Evolutionary conservation across 2,888 invertebrate genomes (phyloP).

Genomic region (Parnassius orleans): DNA sequence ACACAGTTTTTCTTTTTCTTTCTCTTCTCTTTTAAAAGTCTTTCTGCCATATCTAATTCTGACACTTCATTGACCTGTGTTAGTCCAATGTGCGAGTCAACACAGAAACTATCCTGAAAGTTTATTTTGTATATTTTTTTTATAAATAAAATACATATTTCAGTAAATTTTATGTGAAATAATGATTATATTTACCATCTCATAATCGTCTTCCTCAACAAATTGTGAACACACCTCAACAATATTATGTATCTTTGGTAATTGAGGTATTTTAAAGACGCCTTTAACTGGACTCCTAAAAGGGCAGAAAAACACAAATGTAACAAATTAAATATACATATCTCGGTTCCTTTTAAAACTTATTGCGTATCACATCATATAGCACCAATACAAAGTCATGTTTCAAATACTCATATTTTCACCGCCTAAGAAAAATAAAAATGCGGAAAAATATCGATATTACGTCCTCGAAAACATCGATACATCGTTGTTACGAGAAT

Average conservation of each 20-base stretch:
- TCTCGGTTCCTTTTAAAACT: no score
- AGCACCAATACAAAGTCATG: no score
- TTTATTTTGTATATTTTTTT: constrained; percentile 2
- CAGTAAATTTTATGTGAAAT: background rate
- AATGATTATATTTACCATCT: constrained; percentile 58
- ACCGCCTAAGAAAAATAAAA: no score
- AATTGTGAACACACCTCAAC: constrained; percentile 76
- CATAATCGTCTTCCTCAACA: constrained; percentile 74
- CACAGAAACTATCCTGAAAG: constrained; percentile 84
- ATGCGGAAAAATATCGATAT: no score
- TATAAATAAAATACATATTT: background rate
- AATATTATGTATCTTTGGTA: constrained; percentile 59
- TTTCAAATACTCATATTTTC: no score
- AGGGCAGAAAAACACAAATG: constrained; percentile 22
- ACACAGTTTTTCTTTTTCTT: constrained; percentile 43
- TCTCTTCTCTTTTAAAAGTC: constrained; percentile 64
- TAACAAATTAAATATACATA: background rate
- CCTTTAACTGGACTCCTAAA: constrained; percentile 82
- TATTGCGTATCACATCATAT: no score
- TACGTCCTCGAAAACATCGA: no score
- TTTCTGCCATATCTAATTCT: constrained; percentile 84
- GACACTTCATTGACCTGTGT: constrained; percentile 71
- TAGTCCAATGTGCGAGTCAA: constrained; percentile 79
- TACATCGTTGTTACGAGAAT: no score
- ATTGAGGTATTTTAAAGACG: constrained; percentile 82